Percentiles rank a stretch among this genome's conserved stretches.
phyloP scores from a whole-genome alignment of 2,113 vertebrate species.

The Haemorhous mexicanus region DNA sequence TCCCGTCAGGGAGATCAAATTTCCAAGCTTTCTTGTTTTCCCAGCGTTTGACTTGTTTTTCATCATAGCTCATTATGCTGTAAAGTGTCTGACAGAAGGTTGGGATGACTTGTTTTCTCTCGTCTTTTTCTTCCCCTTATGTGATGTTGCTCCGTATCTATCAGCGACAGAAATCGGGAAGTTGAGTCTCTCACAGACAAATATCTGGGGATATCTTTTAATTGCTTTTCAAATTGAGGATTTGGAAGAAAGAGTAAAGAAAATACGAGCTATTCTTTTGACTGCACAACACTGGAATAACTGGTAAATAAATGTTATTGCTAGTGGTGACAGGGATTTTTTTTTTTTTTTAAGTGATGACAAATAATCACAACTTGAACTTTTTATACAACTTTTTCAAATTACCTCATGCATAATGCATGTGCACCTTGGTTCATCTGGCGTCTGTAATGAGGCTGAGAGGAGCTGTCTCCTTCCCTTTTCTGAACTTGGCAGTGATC shows the following conservation, averaged over 20 bases:
- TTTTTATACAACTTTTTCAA: neutral
- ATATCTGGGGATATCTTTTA: constrained; percentile 18
- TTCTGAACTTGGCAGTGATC: neutral
- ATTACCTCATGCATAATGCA: neutral
- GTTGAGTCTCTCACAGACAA: neutral
- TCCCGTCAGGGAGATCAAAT: neutral
- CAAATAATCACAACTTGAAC: neutral
- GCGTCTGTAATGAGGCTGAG: neutral
- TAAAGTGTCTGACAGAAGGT: constrained; percentile 31
- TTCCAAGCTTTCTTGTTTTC: constrained; percentile 17
- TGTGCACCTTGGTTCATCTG: neutral
- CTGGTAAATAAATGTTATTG: neutral
- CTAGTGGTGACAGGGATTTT: neutral
- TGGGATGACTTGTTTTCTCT: constrained; percentile 12
- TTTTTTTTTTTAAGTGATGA: neutral
- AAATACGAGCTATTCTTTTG: neutral
- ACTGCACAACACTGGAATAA: neutral
- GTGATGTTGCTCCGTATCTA: neutral
- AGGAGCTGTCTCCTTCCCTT: neutral
- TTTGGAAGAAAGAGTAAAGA: neutral
- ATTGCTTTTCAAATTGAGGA: constrained; percentile 31
- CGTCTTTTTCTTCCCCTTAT: neutral
- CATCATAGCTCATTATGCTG: constrained; percentile 23
- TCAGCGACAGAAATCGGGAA: constrained; percentile 9
- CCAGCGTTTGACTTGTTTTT: constrained; percentile 22